A percentile compares a stretch with the other conserved stretches of the same genome.
These are phyloP conservation scores for Acestrorhynchus altus DNA, from an alignment of 2,797 vertebrate species.

Conservation along the genomic window DNA sequence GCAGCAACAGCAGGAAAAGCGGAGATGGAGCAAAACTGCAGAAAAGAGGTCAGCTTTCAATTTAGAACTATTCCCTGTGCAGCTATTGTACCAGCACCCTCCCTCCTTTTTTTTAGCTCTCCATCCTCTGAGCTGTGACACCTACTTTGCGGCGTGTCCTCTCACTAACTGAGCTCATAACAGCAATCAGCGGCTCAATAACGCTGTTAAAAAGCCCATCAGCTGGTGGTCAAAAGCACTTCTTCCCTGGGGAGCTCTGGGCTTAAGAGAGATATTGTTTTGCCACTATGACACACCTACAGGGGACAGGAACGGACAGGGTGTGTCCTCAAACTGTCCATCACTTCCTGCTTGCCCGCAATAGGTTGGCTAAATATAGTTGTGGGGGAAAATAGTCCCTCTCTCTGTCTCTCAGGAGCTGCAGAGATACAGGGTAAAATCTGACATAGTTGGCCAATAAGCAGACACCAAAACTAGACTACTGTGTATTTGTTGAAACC, in stretches of 20 bases:
- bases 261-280: slow-evolving; percentile 35
- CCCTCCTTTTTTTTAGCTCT: slow-evolving; percentile 55
- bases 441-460: slow-evolving; percentile 15
- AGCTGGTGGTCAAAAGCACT: slow-evolving; percentile 38
- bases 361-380: slow-evolving; percentile 65
- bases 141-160: slow-evolving; percentile 44
- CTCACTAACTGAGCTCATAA: slow-evolving; percentile 43
- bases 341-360: slow-evolving; percentile 66
- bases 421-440: slow-evolving; percentile 42
- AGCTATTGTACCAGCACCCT: slow-evolving; percentile 53
- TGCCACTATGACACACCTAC: slow-evolving; percentile 61
- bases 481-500: not conserved
- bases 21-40: slow-evolving; percentile 52
- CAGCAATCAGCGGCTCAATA: slow-evolving; percentile 46
- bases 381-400: slow-evolving; percentile 54
- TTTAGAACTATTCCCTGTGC: slow-evolving; percentile 74
- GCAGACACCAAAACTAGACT: not conserved
- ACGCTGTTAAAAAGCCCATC: slow-evolving; percentile 35
- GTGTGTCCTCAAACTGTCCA: slow-evolving; percentile 67
- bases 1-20: slow-evolving; percentile 28
- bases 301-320: slow-evolving; percentile 46
- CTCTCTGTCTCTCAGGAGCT: slow-evolving; percentile 39
- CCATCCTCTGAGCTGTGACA: slow-evolving; percentile 45
- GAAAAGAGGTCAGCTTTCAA: slow-evolving; percentile 80
- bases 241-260: slow-evolving; percentile 31